Evolutionary conservation across 2,888 invertebrate species (phyloP).

Genomic region (Cyaniris semiargus): DNA sequence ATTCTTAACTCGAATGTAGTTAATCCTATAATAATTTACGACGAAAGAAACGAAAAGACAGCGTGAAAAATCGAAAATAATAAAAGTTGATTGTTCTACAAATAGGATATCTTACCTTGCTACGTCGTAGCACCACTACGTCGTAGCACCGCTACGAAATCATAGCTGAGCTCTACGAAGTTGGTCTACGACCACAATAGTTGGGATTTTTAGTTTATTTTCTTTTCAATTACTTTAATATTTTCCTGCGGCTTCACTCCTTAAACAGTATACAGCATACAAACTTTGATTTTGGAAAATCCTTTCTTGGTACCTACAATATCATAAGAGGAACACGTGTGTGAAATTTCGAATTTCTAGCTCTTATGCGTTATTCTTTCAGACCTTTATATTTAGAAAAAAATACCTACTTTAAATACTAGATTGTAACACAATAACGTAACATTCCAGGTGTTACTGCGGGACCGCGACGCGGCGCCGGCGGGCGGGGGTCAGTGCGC

Average conservation of each 20-base stretch:
- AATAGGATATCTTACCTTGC: not conserved
- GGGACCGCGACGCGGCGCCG: slow-evolving; percentile 85
- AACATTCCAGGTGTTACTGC: slow-evolving; percentile 71
- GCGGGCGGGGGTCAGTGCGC: slow-evolving; percentile 74
- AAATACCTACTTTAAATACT: no score
- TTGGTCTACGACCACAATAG: not conserved
- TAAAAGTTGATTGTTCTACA: not conserved
- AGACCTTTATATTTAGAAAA: no score
- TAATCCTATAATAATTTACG: not conserved
- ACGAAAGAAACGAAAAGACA: not conserved
- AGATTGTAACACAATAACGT: not conserved
- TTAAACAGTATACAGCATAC: no score
- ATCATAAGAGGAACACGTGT: no score
- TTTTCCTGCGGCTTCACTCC: no score
- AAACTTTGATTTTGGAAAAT: no score
- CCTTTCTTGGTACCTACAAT: no score
- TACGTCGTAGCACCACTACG: slow-evolving; percentile 4
- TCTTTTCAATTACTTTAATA: no score
- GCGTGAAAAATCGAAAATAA: not conserved
- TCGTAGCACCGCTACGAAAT: slow-evolving; percentile 5
- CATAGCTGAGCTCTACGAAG: not conserved
- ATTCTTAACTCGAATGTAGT: not conserved
- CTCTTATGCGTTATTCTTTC: no score
- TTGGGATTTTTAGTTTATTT: no score
- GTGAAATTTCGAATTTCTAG: no score